Conservation (phyloP, 2,113 vertebrate species). For the Vulpes vulpes region DNA sequence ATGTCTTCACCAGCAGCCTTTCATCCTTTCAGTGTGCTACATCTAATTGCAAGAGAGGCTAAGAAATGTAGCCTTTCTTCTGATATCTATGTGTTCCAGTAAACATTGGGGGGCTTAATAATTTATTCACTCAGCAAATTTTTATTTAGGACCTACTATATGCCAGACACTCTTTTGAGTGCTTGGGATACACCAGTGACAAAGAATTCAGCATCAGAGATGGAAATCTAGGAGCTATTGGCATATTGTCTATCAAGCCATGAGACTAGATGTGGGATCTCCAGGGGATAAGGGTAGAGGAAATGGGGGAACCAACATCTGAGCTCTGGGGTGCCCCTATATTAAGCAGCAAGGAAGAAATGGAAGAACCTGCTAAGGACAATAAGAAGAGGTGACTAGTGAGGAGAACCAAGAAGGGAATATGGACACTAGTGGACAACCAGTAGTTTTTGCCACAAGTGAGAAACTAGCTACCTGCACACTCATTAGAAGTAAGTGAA, state of each 20-base stretch:
- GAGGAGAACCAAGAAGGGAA: background rate
- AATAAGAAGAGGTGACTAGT: background rate
- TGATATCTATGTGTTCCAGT: background rate
- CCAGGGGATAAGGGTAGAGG: background rate
- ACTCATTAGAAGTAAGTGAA: background rate
- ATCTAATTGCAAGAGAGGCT: background rate
- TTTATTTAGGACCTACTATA: background rate
- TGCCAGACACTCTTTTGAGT: background rate
- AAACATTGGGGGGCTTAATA: background rate
- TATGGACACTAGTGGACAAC: background rate
- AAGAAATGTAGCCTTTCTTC: background rate
- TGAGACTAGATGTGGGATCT: background rate
- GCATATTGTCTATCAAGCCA: background rate
- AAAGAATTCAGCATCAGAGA: background rate
- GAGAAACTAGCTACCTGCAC: background rate
- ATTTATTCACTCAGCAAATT: background rate
- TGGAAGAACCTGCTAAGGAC: background rate
- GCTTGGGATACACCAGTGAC: background rate
- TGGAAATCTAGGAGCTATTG: background rate
- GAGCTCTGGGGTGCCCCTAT: background rate
- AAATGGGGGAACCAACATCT: background rate
- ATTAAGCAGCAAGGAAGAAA: background rate
- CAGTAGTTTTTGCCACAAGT: background rate
- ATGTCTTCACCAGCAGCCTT: background rate
- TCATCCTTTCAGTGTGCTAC: background rate